These are phyloP conservation scores for Tachystola acroxantha DNA, from an alignment of 2,888 invertebrate species.

Conservation along the genomic window DNA sequence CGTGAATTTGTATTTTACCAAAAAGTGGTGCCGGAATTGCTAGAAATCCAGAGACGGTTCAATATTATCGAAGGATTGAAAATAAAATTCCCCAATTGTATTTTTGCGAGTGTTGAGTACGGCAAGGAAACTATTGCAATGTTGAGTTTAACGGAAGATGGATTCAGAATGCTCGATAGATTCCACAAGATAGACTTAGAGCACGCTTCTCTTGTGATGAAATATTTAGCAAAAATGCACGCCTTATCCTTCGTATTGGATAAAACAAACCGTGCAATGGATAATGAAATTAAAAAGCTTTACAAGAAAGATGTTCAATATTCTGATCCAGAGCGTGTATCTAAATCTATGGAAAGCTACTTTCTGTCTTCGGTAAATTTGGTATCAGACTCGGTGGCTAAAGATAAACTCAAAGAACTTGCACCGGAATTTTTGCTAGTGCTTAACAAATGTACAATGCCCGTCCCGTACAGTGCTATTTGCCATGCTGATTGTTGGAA, in stretches of 20 bases:
- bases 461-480: constrained; percentile 35
- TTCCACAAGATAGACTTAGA: constrained; percentile 34
- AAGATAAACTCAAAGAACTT: constrained; percentile 34
- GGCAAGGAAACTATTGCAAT: constrained; percentile 44
- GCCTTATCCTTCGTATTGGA: constrained; percentile 46
- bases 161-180: constrained; percentile 34
- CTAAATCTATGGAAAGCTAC: constrained; percentile 39
- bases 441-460: constrained; percentile 40
- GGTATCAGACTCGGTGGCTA: constrained; percentile 32
- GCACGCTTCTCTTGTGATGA: constrained; percentile 42
- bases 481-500: constrained; percentile 64
- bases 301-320: constrained; percentile 47
- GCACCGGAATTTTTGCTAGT: constrained; percentile 35
- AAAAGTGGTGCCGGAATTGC: constrained; percentile 33
- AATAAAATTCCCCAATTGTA: constrained; percentile 52
- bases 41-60: constrained; percentile 40
- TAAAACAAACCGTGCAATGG: constrained; percentile 31
- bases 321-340: constrained; percentile 33
- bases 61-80: constrained; percentile 50
- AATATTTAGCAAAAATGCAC: constrained; percentile 54
- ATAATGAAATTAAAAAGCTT: constrained; percentile 33
- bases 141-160: constrained; percentile 19
- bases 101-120: constrained; percentile 35
- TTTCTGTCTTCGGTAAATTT: constrained; percentile 45
- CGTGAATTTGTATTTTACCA: constrained; percentile 42